Conservation (phyloP, 2,797 vertebrate species). For the Petrocephalus sullivani region DNA sequence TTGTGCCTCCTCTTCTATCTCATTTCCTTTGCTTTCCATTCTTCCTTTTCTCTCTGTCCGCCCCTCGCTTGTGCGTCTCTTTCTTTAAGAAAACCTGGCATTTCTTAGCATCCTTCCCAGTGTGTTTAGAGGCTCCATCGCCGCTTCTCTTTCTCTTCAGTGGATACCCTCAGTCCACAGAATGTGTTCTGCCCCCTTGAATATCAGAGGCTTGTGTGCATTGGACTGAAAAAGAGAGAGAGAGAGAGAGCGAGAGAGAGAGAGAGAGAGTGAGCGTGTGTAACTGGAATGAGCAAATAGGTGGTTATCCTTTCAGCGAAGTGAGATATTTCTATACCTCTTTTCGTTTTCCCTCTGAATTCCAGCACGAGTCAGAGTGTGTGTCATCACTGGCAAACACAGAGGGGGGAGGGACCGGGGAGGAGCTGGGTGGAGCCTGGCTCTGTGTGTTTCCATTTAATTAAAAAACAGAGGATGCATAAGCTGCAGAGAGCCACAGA, state of each 20-base stretch:
- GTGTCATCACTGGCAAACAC: constrained; percentile 50
- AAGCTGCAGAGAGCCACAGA: constrained; percentile 55
- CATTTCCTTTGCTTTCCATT: constrained; percentile 39
- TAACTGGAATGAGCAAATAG: constrained; percentile 3
- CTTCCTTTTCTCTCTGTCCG: constrained; percentile 44
- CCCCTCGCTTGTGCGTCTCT: constrained; percentile 18
- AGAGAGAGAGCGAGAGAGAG: not conserved
- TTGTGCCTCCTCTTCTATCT: constrained; percentile 7
- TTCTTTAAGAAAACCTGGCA: not conserved
- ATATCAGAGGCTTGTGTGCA: not conserved
- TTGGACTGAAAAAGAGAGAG: not conserved
- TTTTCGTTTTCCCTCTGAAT: constrained; percentile 28
- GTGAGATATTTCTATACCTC: not conserved
- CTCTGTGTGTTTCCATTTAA: constrained; percentile 56
- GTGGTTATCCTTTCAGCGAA: not conserved
- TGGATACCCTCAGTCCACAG: not conserved
- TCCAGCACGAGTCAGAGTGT: constrained; percentile 27
- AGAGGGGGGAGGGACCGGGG: constrained; percentile 21
- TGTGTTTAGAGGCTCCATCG: constrained; percentile 1
- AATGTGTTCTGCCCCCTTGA: not conserved
- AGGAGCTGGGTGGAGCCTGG: constrained; percentile 49
- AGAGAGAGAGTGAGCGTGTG: not conserved
- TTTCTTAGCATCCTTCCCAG: not conserved
- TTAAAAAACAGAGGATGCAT: constrained; percentile 71
- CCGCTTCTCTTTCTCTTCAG: not conserved